Base-by-base conservation (phyloP, 2,888 invertebrate genomes). In the Dynastes tityus region DNA sequence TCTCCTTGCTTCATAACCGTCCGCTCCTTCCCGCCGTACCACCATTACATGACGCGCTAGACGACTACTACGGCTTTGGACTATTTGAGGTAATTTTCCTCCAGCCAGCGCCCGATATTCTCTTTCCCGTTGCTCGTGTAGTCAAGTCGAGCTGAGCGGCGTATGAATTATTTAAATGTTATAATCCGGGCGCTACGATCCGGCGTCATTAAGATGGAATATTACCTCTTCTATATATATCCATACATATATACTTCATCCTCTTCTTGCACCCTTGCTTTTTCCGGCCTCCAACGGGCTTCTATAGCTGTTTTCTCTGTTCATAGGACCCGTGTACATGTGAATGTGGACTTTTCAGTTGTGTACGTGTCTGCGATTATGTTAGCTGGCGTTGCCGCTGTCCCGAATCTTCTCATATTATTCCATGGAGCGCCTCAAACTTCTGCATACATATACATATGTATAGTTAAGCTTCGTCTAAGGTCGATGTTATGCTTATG, bases 151-250 rank as follows among this genome's bases (percentile, higher is more conserved):
- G 58, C 16, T 45, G 45, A 45, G 73, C 55, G 73, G 37, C 73
- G 37, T 40, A 73, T 73, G 73, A 73, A 73, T 73, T 73, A 73
- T 73, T 73, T 73, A 73, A 73, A 73, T 73, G 73, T 73, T 73
- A 73, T 73, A 73, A 73, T 73, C 73, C 73, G 58, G 32, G 73
- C 49, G 68, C 68, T 51, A 13, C 49, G 29, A 51, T 51, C 27
- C 53, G 68, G 40, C 58, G 58, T 73, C 58, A 73, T 73, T 73
- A 73, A 73, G 73, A 73, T 40, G 73, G 58, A 73, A 73, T 73
- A 58, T 58, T 58, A 58, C 67, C 45, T 45, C 45, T 45, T 67
- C 67, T 27, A 29, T 64, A 45, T 45, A 45, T 16, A 16, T 16
- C 16, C 64, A 29, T 37, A 29, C 32, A 5, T 13, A n/a, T 32